Base-by-base conservation (phyloP, 2,888 invertebrate species). In the Amphiduros pacificus region DNA sequence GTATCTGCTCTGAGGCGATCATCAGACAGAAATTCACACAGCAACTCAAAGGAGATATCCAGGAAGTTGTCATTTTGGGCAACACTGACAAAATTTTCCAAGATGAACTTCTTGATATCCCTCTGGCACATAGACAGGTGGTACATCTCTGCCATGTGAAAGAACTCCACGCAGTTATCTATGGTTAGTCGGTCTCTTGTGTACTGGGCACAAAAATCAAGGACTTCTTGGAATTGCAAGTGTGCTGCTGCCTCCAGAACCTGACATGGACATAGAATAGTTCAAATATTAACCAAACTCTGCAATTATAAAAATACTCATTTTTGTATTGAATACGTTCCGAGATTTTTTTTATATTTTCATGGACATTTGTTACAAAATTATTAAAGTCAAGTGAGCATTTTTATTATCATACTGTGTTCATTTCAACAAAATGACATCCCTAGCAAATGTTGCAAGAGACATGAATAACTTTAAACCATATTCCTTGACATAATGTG, bases 191-290 rank as follows among this genome's bases (percentile, higher is more conserved):
- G 67, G 32, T 71, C 65, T 6, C 63, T 55, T n/a, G 70, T 56
- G 55, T 70, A 71, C 40, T 68, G 52, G 0, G 69, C 63, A 50
- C 71, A 71, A 60, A 69, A 70, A 1, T 52, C 49, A 26, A 68
- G 57, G 40, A 71, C 62, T 44, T 71, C 71, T 4, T 48, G 61
- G 60, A 70, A 71, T 63, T 71, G 71, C 26, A 71, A 61, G 49
- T 71, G 71, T n/a, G 67, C 67, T 29, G 71, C 67, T 4, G 71
- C 71, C 55, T 71, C 71, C 17, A 71, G 51, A 9, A 70, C 66
- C n/a, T n/a, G n/a, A n/a, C n/a, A n/a, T n/a, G n/a, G n/a, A n/a
- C n/a, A n/a, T n/a, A n/a, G n/a, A n/a, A n/a, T n/a, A n/a, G n/a
- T n/a, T n/a, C 52, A 65, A 64, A 59, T 68, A 64, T 9, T 65